A percentile compares a stretch with the other conserved stretches of the same genome.
Evolutionary conservation across 2,797 vertebrate genomes (phyloP).

Genomic region (Poeciliopsis presidionis): DNA sequence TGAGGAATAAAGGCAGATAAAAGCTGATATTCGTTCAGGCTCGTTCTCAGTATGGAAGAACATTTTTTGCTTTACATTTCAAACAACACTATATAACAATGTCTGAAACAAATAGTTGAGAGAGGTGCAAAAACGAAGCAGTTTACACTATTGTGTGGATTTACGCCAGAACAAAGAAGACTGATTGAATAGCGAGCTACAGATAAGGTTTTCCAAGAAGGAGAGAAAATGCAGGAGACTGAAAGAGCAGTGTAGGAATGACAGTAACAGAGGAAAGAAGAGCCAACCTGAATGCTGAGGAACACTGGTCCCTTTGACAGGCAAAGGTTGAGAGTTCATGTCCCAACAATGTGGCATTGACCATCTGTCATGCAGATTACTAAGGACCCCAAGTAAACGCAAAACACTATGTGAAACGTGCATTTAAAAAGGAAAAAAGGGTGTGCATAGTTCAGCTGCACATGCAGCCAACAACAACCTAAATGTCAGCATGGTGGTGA

Average conservation of each 20-base stretch:
- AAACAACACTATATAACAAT: not conserved
- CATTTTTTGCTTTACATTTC: not conserved
- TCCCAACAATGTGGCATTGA: slow-evolving; percentile 71
- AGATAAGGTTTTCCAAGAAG: slow-evolving; percentile 27
- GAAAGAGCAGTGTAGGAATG: slow-evolving; percentile 45
- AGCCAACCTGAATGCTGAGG: slow-evolving; percentile 47
- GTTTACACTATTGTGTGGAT: not conserved
- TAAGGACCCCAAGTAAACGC: slow-evolving; percentile 40
- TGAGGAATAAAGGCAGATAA: not conserved
- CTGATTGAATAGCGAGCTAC: slow-evolving; percentile 3
- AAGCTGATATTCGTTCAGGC: not conserved
- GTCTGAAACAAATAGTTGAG: too few species aligned
- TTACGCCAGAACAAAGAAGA: not conserved
- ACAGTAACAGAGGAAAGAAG: slow-evolving; percentile 45
- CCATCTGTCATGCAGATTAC: slow-evolving; percentile 68
- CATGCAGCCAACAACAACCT: slow-evolving; percentile 43
- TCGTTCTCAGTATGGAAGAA: not conserved
- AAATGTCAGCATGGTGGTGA: not conserved
- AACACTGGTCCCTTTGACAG: slow-evolving; percentile 67
- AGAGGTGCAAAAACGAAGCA: not conserved
- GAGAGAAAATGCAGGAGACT: slow-evolving; percentile 15
- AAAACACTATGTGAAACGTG: slow-evolving; percentile 23
- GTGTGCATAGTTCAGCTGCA: slow-evolving; percentile 4
- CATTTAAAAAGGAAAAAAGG: slow-evolving; percentile 17
- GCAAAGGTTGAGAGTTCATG: slow-evolving; percentile 59